These are phyloP conservation scores for Terebella lapidaria DNA, from an alignment of 2,888 invertebrate species.

Conservation along the genomic window DNA sequence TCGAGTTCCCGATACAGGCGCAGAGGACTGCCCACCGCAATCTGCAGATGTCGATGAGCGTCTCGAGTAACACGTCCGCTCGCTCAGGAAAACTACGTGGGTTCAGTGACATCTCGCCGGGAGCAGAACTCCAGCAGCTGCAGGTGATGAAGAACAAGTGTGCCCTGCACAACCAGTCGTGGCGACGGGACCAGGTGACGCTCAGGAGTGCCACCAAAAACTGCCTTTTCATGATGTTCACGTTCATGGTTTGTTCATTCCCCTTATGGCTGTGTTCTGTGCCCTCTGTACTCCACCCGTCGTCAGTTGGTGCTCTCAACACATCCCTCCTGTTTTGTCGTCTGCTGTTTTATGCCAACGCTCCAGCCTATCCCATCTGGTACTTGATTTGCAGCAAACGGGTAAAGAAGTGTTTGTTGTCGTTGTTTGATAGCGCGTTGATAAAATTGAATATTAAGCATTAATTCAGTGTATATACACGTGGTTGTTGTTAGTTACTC, in stretches of 20 bases:
- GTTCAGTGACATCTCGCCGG: slow-evolving; percentile 43
- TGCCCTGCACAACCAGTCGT: slow-evolving; percentile 32
- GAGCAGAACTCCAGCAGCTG: slow-evolving; percentile 36
- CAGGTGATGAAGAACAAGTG: slow-evolving; percentile 34
- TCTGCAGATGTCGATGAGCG: background rate
- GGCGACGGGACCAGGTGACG: slow-evolving; percentile 32
- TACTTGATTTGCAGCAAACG: slow-evolving; percentile 43
- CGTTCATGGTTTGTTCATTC: slow-evolving; percentile 35
- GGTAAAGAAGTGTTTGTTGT: slow-evolving; percentile 35
- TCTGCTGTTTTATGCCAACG: slow-evolving; percentile 40
- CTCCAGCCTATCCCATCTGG: slow-evolving; percentile 43
- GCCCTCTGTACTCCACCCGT: slow-evolving; percentile 25
- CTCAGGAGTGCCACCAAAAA: slow-evolving; percentile 42
- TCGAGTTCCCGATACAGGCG: slow-evolving; percentile 36
- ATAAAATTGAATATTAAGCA: slow-evolving; percentile 4
- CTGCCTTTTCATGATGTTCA: slow-evolving; percentile 41
- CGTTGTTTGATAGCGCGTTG: slow-evolving; percentile 27
- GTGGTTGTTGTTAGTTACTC: background rate
- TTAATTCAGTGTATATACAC: background rate
- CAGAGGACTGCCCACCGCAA: background rate
- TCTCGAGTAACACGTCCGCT: slow-evolving; percentile 5
- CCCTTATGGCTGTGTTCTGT: slow-evolving; percentile 38
- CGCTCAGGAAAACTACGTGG: slow-evolving; percentile 26
- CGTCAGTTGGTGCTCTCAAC: slow-evolving; percentile 16
- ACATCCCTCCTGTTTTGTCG: slow-evolving; percentile 31